A percentile compares a stretch with the other conserved stretches of the same genome.
Conservation (phyloP, 2,888 invertebrate genomes). For the Drosophila yooni region DNA sequence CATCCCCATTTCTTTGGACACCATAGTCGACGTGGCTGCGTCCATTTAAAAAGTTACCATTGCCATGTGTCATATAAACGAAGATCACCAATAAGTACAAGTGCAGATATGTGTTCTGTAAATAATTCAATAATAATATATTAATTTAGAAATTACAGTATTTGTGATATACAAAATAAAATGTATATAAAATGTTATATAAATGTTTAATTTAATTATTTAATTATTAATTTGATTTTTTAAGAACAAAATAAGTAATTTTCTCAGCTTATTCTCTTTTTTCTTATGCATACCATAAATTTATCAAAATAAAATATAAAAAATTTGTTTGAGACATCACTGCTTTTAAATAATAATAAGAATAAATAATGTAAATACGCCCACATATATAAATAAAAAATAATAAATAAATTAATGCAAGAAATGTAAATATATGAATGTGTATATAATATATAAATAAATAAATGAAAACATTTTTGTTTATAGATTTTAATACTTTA, state of each 20-base stretch:
- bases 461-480: background rate
- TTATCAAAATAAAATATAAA: too few species aligned
- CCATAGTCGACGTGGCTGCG: constrained; percentile 51
- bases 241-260: background rate
- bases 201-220: background rate
- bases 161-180: background rate
- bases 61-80: constrained; percentile 40
- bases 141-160: background rate
- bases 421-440: background rate
- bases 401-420: too few species aligned
- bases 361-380: too few species aligned
- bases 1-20: constrained; percentile 36
- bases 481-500: background rate
- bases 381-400: too few species aligned
- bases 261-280: background rate
- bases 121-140: background rate
- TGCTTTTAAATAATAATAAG: too few species aligned
- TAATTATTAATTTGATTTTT: background rate
- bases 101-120: constrained; percentile 51
- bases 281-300: background rate
- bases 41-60: constrained; percentile 52
- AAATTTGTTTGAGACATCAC: too few species aligned
- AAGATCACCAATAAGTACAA: constrained; percentile 52
- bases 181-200: too few species aligned
- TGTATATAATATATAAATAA: background rate